Base-by-base conservation (phyloP, 2,797 vertebrate genomes). In the Cossypha niveicapilla region DNA sequence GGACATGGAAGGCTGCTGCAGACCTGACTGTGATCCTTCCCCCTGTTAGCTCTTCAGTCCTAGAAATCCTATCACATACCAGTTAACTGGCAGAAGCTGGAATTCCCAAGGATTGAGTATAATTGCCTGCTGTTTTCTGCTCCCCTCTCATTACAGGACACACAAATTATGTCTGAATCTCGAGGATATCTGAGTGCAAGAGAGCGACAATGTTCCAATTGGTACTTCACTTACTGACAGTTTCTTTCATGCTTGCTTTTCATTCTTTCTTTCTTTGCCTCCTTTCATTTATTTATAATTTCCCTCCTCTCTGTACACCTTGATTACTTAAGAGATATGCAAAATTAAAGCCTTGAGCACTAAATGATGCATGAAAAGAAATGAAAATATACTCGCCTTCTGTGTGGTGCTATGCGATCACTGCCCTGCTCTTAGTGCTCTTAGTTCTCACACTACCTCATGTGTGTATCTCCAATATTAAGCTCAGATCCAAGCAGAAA, bases 341-440 rank as follows among this genome's bases (percentile, higher is more conserved):
- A 96, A 94, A 97, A 91, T 87, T 18, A 93, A 70, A 92, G 50
- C 56, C 84, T n/a, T 13, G 7, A 93, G 53, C 30, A 45, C 34
- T 88, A 96, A 96, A 94, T 62, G 61, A 92, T 73, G 54, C 47
- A 75, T 79, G 58, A 93, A 78, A 96, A 83, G 24, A 93, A 94
- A 86, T 37, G 5, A 50, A 82, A 94, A 76, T 27, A 62, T 27
- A 70, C 32, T 91, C 84, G 17, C 68, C 63, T 93, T 91, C 80
- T 95, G 63, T 45, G 82, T 45, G 78, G 54, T 66, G 76, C 68
- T 93, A 57, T 45, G 34, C 45, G 92, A 75, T 57, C 66, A 37
- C 39, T 90, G 27, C 63, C 96, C 51, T 88, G 45, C 61, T 92
- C 39, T 42, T 30, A 41, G 28, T 7, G 37, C 18, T 42, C 17